These are phyloP conservation scores for Dysmachus trigonus DNA, from an alignment of 2,888 invertebrate species.

Conservation along the genomic window DNA sequence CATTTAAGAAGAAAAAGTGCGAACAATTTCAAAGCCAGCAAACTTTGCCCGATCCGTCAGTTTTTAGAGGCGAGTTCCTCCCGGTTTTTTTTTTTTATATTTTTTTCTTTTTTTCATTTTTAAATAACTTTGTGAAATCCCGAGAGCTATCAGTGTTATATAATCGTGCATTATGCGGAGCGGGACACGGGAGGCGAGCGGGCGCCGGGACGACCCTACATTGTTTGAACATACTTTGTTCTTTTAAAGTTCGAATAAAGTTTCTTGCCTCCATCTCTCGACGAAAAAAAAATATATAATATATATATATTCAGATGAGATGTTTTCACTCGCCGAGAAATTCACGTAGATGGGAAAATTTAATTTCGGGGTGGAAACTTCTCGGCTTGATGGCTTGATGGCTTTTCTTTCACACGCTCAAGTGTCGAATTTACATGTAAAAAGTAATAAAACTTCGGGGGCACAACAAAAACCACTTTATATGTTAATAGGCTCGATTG, in stretches of 20 bases:
- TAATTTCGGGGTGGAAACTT: not conserved
- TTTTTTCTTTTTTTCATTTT: not conserved
- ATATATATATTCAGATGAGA: slow-evolving; percentile 42
- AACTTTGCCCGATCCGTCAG: not conserved
- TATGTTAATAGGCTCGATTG: slow-evolving; percentile 50
- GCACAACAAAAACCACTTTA: slow-evolving; percentile 50
- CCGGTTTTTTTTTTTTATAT: not conserved
- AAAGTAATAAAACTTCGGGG: slow-evolving; percentile 48
- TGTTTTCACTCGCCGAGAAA: not conserved
- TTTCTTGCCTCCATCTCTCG: not conserved
- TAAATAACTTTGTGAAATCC: slow-evolving; percentile 22
- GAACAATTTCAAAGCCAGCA: not conserved
- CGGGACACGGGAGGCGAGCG: not conserved
- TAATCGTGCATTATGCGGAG: not conserved
- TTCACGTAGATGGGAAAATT: slow-evolving; percentile 17
- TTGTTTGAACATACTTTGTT: slow-evolving; percentile 14
- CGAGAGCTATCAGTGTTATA: not conserved
- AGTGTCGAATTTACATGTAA: slow-evolving; percentile 50
- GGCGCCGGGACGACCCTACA: too few relatives aligned
- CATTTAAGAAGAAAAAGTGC: slow-evolving; percentile 5
- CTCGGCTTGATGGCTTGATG: slow-evolving; percentile 17
- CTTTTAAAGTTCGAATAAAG: slow-evolving; percentile 34
- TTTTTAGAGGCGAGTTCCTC: not conserved
- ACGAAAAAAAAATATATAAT: not conserved
- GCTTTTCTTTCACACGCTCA: slow-evolving; percentile 28